Percentiles rank a stretch among this genome's conserved stretches.
Evolutionary conservation across 2,888 invertebrate species (phyloP).

Genomic region (Cryptus viduatorius): DNA sequence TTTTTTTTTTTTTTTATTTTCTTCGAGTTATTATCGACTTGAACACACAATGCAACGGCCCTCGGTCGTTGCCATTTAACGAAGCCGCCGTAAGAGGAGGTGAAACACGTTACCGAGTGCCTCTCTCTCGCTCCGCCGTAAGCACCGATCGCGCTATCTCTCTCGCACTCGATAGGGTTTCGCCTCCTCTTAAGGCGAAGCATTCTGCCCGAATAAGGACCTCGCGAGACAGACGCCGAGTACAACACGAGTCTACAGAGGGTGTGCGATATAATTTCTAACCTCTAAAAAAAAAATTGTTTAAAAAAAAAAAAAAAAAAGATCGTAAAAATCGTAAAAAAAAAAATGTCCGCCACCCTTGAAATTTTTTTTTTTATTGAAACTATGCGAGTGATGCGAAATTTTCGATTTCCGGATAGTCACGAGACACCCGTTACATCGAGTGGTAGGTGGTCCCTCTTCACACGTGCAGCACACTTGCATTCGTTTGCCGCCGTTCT

Average conservation of each 20-base stretch:
- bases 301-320: not conserved
- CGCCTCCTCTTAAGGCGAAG: slow-evolving; percentile 35
- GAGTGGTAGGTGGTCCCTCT: slow-evolving; percentile 66
- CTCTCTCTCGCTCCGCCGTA: too few species aligned
- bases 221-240: slow-evolving; percentile 59
- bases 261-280: slow-evolving; percentile 31
- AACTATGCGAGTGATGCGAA: not conserved
- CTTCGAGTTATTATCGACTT: not conserved
- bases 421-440: slow-evolving; percentile 69
- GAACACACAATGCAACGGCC: slow-evolving; percentile 42
- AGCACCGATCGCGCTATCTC: too few species aligned
- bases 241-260: slow-evolving; percentile 51
- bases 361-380: not conserved
- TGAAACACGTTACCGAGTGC: too few species aligned
- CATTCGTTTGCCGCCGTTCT: slow-evolving; percentile 53
- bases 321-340: too few species aligned
- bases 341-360: too few species aligned
- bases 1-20: slow-evolving; percentile 1
- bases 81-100: slow-evolving; percentile 44
- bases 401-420: not conserved
- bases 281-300: not conserved
- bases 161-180: too few species aligned
- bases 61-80: slow-evolving; percentile 68
- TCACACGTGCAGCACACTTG: slow-evolving; percentile 73
- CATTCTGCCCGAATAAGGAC: slow-evolving; percentile 69